A percentile compares a stretch with the other conserved stretches of the same genome.
Conservation (phyloP, 2,888 invertebrate genomes). For the Lysandra coridon region DNA sequence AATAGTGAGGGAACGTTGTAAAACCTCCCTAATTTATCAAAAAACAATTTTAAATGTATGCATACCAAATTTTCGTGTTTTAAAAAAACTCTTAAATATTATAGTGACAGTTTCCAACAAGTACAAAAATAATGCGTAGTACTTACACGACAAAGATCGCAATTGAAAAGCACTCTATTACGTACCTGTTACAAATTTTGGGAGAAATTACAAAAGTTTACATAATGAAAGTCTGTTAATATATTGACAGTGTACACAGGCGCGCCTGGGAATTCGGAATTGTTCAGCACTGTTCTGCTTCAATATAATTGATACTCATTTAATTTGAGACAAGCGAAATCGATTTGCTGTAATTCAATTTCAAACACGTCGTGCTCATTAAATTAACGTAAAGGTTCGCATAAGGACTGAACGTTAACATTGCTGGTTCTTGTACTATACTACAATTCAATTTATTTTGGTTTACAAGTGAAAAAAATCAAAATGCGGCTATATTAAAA, state of each 20-base stretch:
- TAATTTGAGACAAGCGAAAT: constrained; percentile 25
- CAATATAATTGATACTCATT: constrained; percentile 11
- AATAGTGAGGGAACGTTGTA: no score
- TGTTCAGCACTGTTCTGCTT: neutral
- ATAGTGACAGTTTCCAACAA: no score
- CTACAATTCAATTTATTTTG: neutral
- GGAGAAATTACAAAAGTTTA: constrained; percentile 7
- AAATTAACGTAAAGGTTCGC: neutral
- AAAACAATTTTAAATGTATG: no score
- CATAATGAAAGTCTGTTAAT: neutral
- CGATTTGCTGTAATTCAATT: constrained; percentile 9
- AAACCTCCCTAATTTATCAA: no score
- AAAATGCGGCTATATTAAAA: no score
- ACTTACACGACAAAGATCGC: neutral
- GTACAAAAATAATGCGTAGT: no score
- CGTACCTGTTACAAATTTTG: neutral
- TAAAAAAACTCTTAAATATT: no score
- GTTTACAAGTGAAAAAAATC: neutral
- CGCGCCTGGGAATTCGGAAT: constrained; percentile 12
- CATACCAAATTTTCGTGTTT: no score
- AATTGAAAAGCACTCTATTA: neutral
- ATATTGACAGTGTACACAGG: neutral
- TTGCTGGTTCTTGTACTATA: neutral
- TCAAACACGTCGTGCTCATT: constrained; percentile 14
- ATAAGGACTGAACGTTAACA: neutral